phyloP scores from a whole-genome alignment of 2,888 invertebrate species.

The Sesia bembeciformis region DNA sequence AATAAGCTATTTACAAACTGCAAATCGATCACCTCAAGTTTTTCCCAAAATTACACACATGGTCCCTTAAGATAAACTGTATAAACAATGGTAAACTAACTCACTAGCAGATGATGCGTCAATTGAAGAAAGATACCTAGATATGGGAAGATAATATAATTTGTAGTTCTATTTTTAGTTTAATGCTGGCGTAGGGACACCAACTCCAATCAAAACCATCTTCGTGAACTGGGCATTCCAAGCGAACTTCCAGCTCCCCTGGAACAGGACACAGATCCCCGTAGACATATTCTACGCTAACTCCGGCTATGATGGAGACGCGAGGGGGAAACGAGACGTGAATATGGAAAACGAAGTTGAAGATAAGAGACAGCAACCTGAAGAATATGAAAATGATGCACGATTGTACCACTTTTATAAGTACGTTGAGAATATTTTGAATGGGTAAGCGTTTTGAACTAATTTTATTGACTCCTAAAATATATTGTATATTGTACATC shows the following conservation, averaged over 20 bases:
- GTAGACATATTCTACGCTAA: conserved; percentile 47
- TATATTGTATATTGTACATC: no score
- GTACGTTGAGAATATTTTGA: conserved; percentile 42
- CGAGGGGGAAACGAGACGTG: conserved; percentile 37
- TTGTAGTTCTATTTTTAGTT: conserved; percentile 30
- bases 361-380: not conserved
- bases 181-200: conserved; percentile 52
- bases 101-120: no score
- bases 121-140: not conserved
- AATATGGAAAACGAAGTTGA: conserved; percentile 7
- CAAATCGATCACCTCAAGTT: no score
- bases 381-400: conserved; percentile 39
- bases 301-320: conserved; percentile 35
- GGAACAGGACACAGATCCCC: conserved; percentile 60
- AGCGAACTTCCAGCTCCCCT: conserved; percentile 61
- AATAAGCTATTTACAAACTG: no score
- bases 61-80: no score
- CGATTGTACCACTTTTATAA: conserved; percentile 56
- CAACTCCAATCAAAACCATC: conserved; percentile 40
- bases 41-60: no score
- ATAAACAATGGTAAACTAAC: no score
- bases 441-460: conserved; percentile 26
- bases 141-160: not conserved
- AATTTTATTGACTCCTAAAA: no score
- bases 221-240: conserved; percentile 61